Percentiles rank a stretch among this genome's conserved stretches.
These are phyloP conservation scores for Catharus bicknelli DNA, from an alignment of 2,113 vertebrate genomes.

Conservation along the genomic window DNA sequence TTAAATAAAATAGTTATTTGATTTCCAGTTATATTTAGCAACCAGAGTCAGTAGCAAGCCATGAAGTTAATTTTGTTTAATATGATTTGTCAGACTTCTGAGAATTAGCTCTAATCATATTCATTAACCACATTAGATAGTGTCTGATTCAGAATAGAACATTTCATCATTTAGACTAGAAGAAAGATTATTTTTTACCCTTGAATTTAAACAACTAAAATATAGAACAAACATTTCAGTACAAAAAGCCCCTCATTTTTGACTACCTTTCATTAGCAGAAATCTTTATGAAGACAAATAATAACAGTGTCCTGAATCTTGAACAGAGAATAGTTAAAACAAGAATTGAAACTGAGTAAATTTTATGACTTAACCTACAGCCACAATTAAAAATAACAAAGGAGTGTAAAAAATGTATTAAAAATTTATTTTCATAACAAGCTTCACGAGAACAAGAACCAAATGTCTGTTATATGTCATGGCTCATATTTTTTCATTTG, in stretches of 20 bases:
- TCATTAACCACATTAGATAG: slow-evolving; percentile 18
- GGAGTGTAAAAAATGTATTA: background rate
- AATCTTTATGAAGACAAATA: background rate
- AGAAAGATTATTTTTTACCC: background rate
- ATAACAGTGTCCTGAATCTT: background rate
- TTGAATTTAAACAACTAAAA: background rate
- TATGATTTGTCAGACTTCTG: slow-evolving; percentile 30
- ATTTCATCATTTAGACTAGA: background rate
- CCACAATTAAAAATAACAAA: background rate
- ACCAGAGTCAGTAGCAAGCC: background rate
- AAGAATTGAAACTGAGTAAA: background rate
- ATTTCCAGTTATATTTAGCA: slow-evolving; percentile 4
- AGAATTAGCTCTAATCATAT: slow-evolving; percentile 46
- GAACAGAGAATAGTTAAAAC: background rate
- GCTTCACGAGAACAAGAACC: background rate
- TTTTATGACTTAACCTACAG: background rate
- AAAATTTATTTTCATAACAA: background rate
- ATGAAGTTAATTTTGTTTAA: slow-evolving; percentile 40
- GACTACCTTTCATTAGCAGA: background rate
- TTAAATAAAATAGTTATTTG: background rate
- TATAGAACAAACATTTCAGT: background rate
- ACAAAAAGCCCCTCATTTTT: background rate
- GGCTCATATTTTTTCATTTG: background rate
- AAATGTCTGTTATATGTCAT: background rate
- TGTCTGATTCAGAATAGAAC: slow-evolving; percentile 13